phyloP scores from a whole-genome alignment of 1,140 invertebrate genomes.

The Venturia canescens region DNA sequence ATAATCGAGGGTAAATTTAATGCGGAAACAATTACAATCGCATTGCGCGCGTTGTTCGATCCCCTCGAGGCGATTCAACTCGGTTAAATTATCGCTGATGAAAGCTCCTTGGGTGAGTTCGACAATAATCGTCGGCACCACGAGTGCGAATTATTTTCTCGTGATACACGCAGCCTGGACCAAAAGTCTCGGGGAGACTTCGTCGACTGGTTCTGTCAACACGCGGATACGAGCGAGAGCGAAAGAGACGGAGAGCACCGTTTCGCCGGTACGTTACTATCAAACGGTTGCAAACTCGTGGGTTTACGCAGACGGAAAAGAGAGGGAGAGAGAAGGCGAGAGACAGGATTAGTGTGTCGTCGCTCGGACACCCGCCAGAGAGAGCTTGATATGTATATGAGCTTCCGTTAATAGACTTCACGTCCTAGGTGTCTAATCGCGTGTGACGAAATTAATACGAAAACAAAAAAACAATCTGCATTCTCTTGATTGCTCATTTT shows the following conservation, averaged over 20 bases:
- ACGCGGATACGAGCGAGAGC: background rate
- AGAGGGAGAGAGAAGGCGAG: slow-evolving; percentile 50
- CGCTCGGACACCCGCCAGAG: slow-evolving; percentile 59
- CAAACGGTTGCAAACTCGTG: slow-evolving; percentile 14
- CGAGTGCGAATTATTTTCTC: slow-evolving; percentile 10
- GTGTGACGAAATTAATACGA: background rate
- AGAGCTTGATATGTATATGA: slow-evolving; percentile 33
- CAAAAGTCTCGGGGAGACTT: slow-evolving; percentile 6
- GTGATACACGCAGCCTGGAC: background rate
- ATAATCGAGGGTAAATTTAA: too few species aligned
- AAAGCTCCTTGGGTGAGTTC: background rate
- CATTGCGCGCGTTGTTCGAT: background rate
- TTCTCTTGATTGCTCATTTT: background rate
- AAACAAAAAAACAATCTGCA: background rate
- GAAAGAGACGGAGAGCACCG: background rate
- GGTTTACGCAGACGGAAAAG: slow-evolving; percentile 3
- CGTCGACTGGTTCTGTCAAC: slow-evolving; percentile 11
- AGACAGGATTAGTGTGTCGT: slow-evolving; percentile 75
- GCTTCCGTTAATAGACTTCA: slow-evolving; percentile 20
- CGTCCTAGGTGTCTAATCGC: slow-evolving; percentile 18
- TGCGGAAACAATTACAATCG: too few species aligned
- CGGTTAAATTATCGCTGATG: too few species aligned
- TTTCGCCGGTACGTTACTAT: background rate
- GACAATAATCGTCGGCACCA: background rate
- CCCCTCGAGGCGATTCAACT: background rate